Base-by-base conservation (phyloP, 1,140 invertebrate genomes). In the Aporrectodea caliginosa region DNA sequence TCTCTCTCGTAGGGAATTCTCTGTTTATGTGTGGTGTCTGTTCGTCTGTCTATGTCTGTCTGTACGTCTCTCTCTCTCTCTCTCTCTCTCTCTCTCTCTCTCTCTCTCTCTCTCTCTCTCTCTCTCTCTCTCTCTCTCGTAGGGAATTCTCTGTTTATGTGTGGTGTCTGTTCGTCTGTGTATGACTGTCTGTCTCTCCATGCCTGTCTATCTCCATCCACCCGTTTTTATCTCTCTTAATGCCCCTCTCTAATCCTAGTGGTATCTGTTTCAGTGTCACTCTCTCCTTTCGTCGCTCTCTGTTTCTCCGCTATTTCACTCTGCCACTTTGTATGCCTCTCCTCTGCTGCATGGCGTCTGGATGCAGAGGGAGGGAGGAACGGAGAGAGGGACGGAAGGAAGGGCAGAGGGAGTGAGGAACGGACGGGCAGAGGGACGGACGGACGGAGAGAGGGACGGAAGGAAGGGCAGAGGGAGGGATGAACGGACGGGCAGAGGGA, bases 81-180 rank as follows among this genome's bases (percentile, higher is more conserved):
- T 58, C 6, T 58, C 43, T 58, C 43, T 58, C 43, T 58, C 6
- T 58, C 22, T 58, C 6, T 58, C 43, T 58, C 43, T 58, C 43
- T 58, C 43, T 58, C 43, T 58, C 43, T 58, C 6, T 58, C 22
- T 58, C 6, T 58, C 43, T 58, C 43, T 58, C 43, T 58, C 43
- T 58, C 43, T 58, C 43, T 58, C 43, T 58, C 43, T 58, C 43
- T 58, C 43, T 58, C 43, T 58, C 43, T 58, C 43, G 43, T 58
- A 58, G 43, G 6, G 43, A 58, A 6, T 58, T 58, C 6, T 58
- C 43, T n/a, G n/a, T n/a, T n/a, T n/a, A n/a, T n/a, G n/a, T n/a
- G n/a, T n/a, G n/a, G 6, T 58, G 43, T 58, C 43, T 58, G 43
- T 58, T 22, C 22, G 43, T 58, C 43, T 58, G 43, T 58, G 6